Conservation (phyloP, 2,113 vertebrate genomes). For the Archocentrus centrarchus region DNA sequence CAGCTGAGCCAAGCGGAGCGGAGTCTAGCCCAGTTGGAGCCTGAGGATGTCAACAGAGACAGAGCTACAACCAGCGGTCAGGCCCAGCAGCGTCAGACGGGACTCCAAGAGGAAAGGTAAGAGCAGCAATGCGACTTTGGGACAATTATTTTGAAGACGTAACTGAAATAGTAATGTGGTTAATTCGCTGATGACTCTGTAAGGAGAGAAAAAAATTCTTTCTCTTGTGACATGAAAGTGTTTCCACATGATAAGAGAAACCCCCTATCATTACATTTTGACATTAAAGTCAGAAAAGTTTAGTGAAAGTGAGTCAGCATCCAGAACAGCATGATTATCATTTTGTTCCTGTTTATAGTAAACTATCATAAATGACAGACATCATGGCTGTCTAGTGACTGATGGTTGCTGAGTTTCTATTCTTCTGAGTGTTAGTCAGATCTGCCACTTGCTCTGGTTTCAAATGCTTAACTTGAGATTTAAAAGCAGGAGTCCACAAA, state of each 20-base stretch:
- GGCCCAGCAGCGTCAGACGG: slow-evolving; percentile 98
- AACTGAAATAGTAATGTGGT: not conserved
- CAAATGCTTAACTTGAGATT: not conserved
- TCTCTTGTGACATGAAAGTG: not conserved
- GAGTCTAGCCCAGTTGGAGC: slow-evolving; percentile 70
- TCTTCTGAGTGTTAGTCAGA: not conserved
- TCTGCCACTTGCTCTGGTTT: not conserved
- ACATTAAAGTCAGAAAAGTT: not conserved
- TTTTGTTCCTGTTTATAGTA: not conserved
- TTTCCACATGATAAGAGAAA: not conserved
- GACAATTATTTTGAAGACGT: not conserved
- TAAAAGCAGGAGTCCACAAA: not conserved
- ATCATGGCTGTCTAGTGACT: not conserved
- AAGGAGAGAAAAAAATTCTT: not conserved
- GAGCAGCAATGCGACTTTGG: not conserved
- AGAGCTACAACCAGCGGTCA: slow-evolving; percentile 98
- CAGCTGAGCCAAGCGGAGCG: slow-evolving; percentile 63
- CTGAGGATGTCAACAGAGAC: slow-evolving; percentile 99
- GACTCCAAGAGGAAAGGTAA: slow-evolving; percentile 99
- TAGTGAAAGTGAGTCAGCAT: not conserved
- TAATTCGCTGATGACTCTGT: not conserved
- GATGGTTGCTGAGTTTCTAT: not conserved
- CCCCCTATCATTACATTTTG: not conserved
- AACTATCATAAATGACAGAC: not conserved
- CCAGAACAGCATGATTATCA: too few relatives aligned